Evolutionary conservation across 2,888 invertebrate species (phyloP).

Genomic region (Diabrotica balteata): DNA sequence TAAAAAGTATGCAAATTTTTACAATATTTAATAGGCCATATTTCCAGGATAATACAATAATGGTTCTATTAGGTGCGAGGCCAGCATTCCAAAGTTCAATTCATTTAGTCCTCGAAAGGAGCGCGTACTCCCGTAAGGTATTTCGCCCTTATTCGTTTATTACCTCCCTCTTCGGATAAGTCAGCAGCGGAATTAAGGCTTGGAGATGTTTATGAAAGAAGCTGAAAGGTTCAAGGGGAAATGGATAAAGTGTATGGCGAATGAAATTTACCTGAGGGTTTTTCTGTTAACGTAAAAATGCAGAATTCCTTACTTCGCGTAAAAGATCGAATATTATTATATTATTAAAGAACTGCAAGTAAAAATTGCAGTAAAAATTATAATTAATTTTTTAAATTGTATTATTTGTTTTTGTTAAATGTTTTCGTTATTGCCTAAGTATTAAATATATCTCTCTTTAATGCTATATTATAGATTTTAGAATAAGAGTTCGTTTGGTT

Average conservation of each 20-base stretch:
- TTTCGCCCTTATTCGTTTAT: constrained; percentile 10
- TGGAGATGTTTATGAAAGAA: constrained; percentile 10
- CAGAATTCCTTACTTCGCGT: too few relatives aligned
- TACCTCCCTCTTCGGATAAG: constrained; percentile 15
- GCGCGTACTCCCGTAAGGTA: constrained; percentile 4
- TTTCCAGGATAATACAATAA: constrained; percentile 3
- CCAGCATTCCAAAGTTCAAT: constrained; percentile 12
- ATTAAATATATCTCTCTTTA: too few relatives aligned
- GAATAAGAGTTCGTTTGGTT: too few relatives aligned
- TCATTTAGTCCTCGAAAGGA: constrained; percentile 8
- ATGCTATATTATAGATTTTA: too few relatives aligned
- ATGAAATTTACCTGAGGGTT: too few relatives aligned
- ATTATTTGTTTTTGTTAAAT: too few relatives aligned
- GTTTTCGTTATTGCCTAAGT: too few relatives aligned
- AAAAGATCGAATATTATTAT: too few relatives aligned
- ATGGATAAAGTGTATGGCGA: not conserved
- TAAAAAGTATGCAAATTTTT: not conserved
- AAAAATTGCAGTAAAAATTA: too few relatives aligned
- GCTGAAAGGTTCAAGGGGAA: not conserved
- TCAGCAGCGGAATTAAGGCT: constrained; percentile 10
- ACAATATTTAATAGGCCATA: constrained; percentile 1
- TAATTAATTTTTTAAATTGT: too few relatives aligned
- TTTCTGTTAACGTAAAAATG: too few relatives aligned
- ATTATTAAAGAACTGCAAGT: too few relatives aligned
- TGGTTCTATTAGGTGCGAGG: constrained; percentile 13